These are phyloP conservation scores for Ophiothrix spiculata DNA, from an alignment of 35 echinoderm and acorn worm genomes.

Conservation along the genomic window DNA sequence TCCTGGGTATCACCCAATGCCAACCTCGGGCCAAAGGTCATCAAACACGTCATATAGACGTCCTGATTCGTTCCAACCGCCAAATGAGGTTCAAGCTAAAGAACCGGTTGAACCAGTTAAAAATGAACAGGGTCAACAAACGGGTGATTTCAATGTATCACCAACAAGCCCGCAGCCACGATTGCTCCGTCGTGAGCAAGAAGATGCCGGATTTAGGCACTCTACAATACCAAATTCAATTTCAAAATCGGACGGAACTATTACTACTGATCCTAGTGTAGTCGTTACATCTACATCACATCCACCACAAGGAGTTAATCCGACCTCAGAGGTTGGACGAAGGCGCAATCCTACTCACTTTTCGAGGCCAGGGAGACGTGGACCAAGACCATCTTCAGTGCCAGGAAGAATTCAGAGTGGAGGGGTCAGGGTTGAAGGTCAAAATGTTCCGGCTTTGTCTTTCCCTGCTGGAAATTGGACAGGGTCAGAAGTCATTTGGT, in stretches of 20 bases:
- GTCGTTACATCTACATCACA: slow-evolving; percentile 27
- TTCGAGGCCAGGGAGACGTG: background rate
- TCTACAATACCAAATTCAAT: background rate
- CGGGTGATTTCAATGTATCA: background rate
- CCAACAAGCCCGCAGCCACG: background rate
- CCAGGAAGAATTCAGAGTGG: slow-evolving; percentile 4
- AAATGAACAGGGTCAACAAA: background rate
- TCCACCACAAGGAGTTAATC: slow-evolving; percentile 20
- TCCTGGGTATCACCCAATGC: background rate
- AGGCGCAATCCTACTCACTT: background rate
- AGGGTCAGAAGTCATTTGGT: slow-evolving; percentile 30
- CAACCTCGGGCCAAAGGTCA: background rate
- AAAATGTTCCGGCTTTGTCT: background rate
- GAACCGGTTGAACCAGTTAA: background rate
- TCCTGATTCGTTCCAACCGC: background rate
- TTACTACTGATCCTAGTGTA: slow-evolving; percentile 5
- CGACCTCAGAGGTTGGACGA: background rate
- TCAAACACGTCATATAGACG: background rate
- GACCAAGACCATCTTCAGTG: slow-evolving; percentile 9
- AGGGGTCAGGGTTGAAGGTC: background rate
- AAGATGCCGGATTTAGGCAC: background rate
- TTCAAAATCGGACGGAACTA: background rate
- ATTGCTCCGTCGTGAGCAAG: background rate
- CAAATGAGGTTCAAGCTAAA: background rate
- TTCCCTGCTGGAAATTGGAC: slow-evolving; percentile 15